These are phyloP conservation scores for Pasiphila rectangulata DNA, from an alignment of 2,888 invertebrate species.

Conservation along the genomic window DNA sequence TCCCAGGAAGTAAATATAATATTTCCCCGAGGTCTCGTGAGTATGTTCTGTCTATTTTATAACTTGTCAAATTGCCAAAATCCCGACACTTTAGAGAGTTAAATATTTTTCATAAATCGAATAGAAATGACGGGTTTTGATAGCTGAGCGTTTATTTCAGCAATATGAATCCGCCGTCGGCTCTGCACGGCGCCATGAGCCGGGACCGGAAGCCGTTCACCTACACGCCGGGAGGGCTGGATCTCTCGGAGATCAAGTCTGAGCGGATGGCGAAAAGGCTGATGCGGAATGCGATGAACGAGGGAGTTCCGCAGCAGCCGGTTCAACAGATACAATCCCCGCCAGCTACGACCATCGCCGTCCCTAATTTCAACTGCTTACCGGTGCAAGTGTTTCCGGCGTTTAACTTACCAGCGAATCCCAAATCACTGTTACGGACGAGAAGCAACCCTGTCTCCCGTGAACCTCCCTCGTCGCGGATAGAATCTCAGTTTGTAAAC, in stretches of 20 bases:
- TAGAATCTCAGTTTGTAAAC: constrained; percentile 41
- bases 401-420: constrained; percentile 86
- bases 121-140: constrained; percentile 29
- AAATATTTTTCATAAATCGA: constrained; percentile 43
- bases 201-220: constrained; percentile 97
- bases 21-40: constrained; percentile 61
- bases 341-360: constrained; percentile 67
- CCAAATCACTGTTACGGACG: constrained; percentile 76
- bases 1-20: constrained; percentile 62
- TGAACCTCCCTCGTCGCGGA: constrained; percentile 42
- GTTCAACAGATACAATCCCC: constrained; percentile 74
- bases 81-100: constrained; percentile 44
- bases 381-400: constrained; percentile 81
- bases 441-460: constrained; percentile 62
- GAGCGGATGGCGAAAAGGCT: constrained; percentile 92
- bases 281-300: constrained; percentile 79
- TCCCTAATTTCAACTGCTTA: constrained; percentile 71
- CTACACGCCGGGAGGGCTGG: constrained; percentile 95
- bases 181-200: constrained; percentile 93
- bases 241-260: constrained; percentile 93
- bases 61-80: constrained; percentile 73
- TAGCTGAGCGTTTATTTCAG: constrained; percentile 55
- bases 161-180: constrained; percentile 87
- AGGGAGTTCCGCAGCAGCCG: constrained; percentile 85
- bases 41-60: constrained; percentile 69